Evolutionary conservation across 2,113 vertebrate species (phyloP).

Genomic region (Bubo blakistoni): DNA sequence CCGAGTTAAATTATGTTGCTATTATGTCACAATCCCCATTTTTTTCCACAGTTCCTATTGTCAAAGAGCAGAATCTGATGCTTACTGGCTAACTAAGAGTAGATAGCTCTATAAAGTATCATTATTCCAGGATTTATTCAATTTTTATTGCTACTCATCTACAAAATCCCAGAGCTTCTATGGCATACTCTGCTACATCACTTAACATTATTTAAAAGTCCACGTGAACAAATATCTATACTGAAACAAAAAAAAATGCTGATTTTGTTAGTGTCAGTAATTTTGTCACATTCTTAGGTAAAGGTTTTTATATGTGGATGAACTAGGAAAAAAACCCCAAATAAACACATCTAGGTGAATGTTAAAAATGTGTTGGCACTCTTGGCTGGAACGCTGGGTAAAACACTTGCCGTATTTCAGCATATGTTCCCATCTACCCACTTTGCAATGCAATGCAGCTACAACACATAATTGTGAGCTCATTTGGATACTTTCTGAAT

Average conservation of each 20-base stretch:
- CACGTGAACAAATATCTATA: background rate
- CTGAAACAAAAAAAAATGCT: background rate
- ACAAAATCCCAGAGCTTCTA: background rate
- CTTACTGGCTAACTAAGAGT: background rate
- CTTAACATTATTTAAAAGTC: background rate
- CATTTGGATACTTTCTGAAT: constrained; percentile 27
- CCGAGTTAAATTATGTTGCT: background rate
- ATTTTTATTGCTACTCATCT: background rate
- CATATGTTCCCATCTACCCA: constrained; percentile 1
- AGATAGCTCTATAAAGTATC: background rate
- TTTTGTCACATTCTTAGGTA: background rate
- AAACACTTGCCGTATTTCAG: background rate
- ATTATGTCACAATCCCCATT: background rate
- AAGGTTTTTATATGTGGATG: background rate
- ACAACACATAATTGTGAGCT: constrained; percentile 26
- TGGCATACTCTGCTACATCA: background rate
- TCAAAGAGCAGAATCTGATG: background rate
- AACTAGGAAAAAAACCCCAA: background rate
- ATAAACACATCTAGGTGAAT: background rate
- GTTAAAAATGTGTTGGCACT: background rate
- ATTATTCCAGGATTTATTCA: background rate
- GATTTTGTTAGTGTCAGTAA: background rate
- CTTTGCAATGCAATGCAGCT: constrained; percentile 2
- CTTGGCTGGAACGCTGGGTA: background rate
- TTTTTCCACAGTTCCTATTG: background rate